These are phyloP conservation scores for Sitophilus oryzae DNA, from an alignment of 1,140 invertebrate genomes.

Conservation along the genomic window DNA sequence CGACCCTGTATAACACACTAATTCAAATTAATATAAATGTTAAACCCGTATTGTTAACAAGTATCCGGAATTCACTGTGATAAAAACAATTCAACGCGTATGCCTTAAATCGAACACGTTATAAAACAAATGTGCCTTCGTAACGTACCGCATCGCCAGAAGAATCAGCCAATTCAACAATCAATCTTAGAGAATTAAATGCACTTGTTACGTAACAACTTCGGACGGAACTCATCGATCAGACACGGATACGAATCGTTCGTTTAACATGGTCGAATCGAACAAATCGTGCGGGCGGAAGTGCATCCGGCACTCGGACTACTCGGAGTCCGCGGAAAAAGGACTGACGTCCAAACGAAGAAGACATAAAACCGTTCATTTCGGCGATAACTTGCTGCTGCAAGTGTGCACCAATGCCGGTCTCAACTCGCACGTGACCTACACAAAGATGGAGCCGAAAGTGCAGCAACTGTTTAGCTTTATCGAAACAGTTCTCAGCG, in stretches of 20 bases:
- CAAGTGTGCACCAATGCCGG: conserved; percentile 59
- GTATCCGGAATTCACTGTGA: conserved; percentile 36
- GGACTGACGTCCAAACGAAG: conserved; percentile 48
- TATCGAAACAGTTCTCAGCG: conserved; percentile 62
- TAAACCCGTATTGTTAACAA: too few species aligned
- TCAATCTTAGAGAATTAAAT: background rate
- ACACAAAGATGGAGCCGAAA: conserved; percentile 55
- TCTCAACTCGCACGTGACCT: conserved; percentile 38
- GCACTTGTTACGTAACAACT: background rate
- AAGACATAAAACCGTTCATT: conserved; percentile 68
- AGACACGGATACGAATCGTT: background rate
- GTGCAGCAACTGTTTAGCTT: conserved; percentile 73
- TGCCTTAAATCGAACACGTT: background rate
- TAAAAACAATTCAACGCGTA: conserved; percentile 19
- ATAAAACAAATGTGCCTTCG: background rate
- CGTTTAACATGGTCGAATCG: conserved; percentile 38
- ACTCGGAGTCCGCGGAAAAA: conserved; percentile 33
- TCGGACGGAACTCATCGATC: background rate
- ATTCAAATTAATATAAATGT: too few species aligned
- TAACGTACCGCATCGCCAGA: background rate
- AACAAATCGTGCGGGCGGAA: conserved; percentile 35
- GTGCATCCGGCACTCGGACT: conserved; percentile 32
- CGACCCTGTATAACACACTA: too few species aligned
- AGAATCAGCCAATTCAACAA: background rate
- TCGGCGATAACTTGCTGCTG: conserved; percentile 62